Conservation (phyloP, 2,113 vertebrate species). For the Acinonyx jubatus region DNA sequence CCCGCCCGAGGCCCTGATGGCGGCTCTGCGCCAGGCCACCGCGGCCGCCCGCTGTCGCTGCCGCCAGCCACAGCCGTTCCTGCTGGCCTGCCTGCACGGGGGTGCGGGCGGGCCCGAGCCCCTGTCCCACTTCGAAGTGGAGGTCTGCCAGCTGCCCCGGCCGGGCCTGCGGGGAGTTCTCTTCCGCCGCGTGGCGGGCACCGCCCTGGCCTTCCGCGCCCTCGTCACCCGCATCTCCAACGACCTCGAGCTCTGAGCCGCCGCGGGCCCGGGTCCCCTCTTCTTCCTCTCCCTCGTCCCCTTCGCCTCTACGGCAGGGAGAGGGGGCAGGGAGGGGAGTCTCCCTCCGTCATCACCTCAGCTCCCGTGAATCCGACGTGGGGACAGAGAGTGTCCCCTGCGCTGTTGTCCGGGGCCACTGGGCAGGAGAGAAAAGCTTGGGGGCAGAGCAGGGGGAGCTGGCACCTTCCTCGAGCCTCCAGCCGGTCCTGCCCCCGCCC, state of each 20-base stretch:
- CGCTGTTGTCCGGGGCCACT: not conserved
- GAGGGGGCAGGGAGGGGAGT: not conserved
- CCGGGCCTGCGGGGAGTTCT: constrained; percentile 90
- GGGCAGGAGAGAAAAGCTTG: not conserved
- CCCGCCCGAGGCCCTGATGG: constrained; percentile 91
- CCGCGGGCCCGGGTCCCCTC: not conserved
- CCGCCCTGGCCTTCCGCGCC: constrained; percentile 91
- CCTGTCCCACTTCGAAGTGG: constrained; percentile 89
- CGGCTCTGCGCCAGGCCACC: constrained; percentile 88
- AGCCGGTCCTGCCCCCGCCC: not conserved
- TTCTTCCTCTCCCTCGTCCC: not conserved
- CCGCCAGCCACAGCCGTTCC: constrained; percentile 91
- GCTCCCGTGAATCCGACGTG: not conserved
- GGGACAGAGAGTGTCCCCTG: not conserved
- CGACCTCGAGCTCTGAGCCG: constrained; percentile 90
- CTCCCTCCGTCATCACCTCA: not conserved
- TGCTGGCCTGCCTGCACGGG: constrained; percentile 92
- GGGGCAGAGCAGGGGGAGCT: not conserved
- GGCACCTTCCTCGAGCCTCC: constrained; percentile 56
- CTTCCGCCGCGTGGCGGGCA: constrained; percentile 91
- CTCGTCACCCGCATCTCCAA: constrained; percentile 92
- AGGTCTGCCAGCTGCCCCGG: constrained; percentile 93
- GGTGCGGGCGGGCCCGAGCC: constrained; percentile 87
- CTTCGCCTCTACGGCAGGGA: constrained; percentile 1
- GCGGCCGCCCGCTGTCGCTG: constrained; percentile 89